These are phyloP conservation scores for Periparus ater DNA, from an alignment of 2,797 vertebrate species.

Conservation along the genomic window DNA sequence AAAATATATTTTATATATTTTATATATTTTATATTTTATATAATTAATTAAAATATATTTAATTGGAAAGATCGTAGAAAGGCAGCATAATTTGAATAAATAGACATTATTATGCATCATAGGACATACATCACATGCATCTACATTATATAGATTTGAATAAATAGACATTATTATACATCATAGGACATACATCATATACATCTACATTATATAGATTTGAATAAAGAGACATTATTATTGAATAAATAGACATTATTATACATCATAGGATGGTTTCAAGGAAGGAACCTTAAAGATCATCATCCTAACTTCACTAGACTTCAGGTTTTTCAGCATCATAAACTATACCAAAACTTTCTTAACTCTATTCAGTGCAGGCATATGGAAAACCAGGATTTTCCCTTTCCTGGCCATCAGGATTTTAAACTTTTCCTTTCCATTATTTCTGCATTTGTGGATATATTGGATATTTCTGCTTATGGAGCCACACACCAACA, in stretches of 20 bases:
- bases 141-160: too few species aligned
- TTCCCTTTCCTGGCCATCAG: background rate
- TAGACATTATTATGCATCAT: too few species aligned
- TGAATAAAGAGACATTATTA: too few species aligned
- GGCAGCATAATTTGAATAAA: background rate
- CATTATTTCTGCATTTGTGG: background rate
- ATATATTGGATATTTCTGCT: background rate
- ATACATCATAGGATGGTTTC: background rate
- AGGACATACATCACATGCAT: too few species aligned
- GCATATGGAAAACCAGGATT: background rate
- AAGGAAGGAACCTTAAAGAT: background rate
- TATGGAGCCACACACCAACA: background rate
- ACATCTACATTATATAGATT: too few species aligned
- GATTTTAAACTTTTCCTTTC: background rate
- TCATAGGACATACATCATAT: too few species aligned
- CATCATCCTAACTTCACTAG: rapidly evolving
- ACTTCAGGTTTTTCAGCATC: background rate
- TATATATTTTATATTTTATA: too few species aligned
- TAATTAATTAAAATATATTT: too few species aligned
- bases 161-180: too few species aligned
- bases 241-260: background rate
- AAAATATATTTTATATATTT: too few species aligned
- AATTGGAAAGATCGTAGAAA: background rate
- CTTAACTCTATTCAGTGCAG: background rate
- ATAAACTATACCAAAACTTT: background rate